phyloP scores from a whole-genome alignment of 2,888 invertebrate genomes.

The Cosmia trapezina region DNA sequence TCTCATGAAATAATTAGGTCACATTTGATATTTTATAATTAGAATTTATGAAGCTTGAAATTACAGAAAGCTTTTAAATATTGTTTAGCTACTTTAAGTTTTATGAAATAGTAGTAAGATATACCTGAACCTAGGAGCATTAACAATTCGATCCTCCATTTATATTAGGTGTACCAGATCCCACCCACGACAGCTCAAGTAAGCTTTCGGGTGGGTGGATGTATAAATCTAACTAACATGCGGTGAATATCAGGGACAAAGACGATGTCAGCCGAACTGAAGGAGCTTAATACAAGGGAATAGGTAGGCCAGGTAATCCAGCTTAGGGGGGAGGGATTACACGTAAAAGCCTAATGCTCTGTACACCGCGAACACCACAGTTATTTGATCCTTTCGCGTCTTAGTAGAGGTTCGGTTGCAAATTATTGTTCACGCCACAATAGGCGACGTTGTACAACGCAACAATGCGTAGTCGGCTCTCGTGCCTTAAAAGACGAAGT shows the following conservation, averaged over 20 bases:
- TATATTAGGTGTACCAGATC: constrained; percentile 61
- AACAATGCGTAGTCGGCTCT: constrained; percentile 75
- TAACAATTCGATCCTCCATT: constrained; percentile 58
- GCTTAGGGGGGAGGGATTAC: constrained; percentile 85
- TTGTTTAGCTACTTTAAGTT: background rate
- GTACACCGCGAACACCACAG: constrained; percentile 76
- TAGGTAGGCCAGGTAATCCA: constrained; percentile 85
- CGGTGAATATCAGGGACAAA: constrained; percentile 78
- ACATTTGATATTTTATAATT: background rate
- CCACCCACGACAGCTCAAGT: constrained; percentile 64
- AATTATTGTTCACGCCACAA: constrained; percentile 83
- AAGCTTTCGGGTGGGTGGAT: constrained; percentile 66
- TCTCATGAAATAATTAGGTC: constrained; percentile 20
- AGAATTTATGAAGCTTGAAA: background rate
- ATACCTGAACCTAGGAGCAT: constrained; percentile 23
- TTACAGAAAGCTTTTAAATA: background rate
- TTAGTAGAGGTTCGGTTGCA: constrained; percentile 79
- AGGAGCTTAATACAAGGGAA: constrained; percentile 80
- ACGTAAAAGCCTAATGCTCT: constrained; percentile 83
- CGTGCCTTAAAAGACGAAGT: constrained; percentile 77
- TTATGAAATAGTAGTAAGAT: background rate
- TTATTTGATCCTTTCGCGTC: constrained; percentile 81
- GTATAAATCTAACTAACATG: constrained; percentile 77
- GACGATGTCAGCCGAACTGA: constrained; percentile 79
- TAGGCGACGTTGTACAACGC: constrained; percentile 74